Conservation (phyloP, 2,797 vertebrate genomes). For the Uromys caudimaculatus region DNA sequence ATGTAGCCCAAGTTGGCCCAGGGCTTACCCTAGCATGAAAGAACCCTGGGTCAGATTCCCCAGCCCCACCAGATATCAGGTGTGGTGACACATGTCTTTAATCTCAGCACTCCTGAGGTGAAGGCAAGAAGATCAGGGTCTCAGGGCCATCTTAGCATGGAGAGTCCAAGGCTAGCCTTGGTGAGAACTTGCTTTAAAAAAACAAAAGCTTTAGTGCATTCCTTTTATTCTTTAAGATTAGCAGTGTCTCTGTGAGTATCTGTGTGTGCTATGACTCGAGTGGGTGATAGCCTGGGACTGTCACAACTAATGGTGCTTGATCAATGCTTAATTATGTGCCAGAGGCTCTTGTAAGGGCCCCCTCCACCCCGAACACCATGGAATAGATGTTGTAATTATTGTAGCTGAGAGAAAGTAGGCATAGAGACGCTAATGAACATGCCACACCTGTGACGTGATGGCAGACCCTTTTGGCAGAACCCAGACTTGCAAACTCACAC, state of each 20-base stretch:
- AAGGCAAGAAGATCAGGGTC: neutral
- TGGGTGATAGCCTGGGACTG: neutral
- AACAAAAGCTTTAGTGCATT: neutral
- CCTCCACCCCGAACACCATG: neutral
- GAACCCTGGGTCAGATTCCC: neutral
- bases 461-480: neutral
- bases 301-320: neutral
- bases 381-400: neutral
- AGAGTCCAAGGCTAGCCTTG: neutral
- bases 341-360: neutral
- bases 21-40: neutral
- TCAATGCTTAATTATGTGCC: neutral
- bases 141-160: neutral
- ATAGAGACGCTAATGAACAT: neutral
- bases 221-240: conserved; percentile 56
- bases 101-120: neutral
- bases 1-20: neutral
- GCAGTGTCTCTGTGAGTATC: conserved; percentile 65
- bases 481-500: neutral
- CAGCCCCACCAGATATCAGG: neutral
- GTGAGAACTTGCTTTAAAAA: neutral
- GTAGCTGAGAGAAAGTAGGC: neutral
- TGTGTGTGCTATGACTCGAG: neutral
- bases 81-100: neutral
- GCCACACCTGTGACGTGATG: neutral